Base-by-base conservation (phyloP, 2,113 vertebrate species). In the Aspiorhynchus laticeps region DNA sequence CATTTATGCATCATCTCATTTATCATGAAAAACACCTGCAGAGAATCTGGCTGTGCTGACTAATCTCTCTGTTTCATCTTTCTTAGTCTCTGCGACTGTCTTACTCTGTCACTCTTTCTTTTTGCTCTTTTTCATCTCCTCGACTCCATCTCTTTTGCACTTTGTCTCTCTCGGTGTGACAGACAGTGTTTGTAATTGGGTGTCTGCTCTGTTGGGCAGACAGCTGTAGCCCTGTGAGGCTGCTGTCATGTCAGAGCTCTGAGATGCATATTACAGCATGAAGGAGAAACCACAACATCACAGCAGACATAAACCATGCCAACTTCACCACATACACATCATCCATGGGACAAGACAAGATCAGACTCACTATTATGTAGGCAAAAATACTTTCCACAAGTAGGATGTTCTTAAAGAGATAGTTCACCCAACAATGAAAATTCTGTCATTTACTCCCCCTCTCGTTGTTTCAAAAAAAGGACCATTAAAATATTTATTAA, bases 111-210 rank as follows among this genome's bases (percentile, higher is more conserved):
- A 8, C n/a, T 77, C 31, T 31, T 76, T 48, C 38, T 53, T 69
- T 33, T 81, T 43, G 53, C 83, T 36, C 12, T 24, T 36, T 85
- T 53, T 88, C 59, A 56, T 63, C 48, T 59, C 26, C 43, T 24
- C n/a, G 14, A 10, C 51, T 79, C 51, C 69, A 46, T 74, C 48
- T 84, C 26, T 38, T 69, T 43, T 74, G 33, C 28, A 46, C 21
- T 33, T 69, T 69, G 19, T 43, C 28, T 80, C 65, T 85, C 59
- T 80, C 51, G 73, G 65, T 36, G 33, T 85, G 84, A 77, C 33
- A 80, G 84, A 83, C 84, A 83, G 71, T 82, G 73, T 41, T 77
- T 86, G 71, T 85, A 83, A 85, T 76, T 56, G 80, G 28, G 53
- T 26, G 33, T 85, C 56, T 51, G 41, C 76, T 74, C 67, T 80